Evolutionary conservation across 2,888 invertebrate species (phyloP).

Genomic region (Drosophila leonis): DNA sequence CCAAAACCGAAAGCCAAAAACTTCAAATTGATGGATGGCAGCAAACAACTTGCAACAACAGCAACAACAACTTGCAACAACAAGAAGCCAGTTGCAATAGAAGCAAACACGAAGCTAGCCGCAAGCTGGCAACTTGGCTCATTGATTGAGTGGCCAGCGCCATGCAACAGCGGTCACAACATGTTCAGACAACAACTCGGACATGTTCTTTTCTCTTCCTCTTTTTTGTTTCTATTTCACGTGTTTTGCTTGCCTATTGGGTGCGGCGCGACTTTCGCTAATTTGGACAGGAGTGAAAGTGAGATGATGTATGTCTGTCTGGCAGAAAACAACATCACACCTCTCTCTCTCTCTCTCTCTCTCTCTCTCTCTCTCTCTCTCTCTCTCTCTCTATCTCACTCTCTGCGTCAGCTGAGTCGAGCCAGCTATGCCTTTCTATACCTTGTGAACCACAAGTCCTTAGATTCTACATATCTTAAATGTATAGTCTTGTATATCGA

Average conservation of each 20-base stretch:
- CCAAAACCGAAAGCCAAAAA: conserved; percentile 45
- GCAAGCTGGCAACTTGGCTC: conserved; percentile 29
- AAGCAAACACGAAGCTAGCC: conserved; percentile 11
- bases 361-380: not conserved
- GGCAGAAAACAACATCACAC: no score
- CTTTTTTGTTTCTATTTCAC: not conserved
- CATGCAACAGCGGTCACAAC: conserved; percentile 41
- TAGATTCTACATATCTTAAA: no score
- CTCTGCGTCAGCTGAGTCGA: no score
- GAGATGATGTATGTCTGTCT: not conserved
- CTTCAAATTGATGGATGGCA: conserved; percentile 65
- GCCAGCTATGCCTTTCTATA: no score
- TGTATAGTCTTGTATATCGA: no score
- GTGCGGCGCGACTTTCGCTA: not conserved
- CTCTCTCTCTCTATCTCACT: not conserved
- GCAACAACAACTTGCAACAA: not conserved
- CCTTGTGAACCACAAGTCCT: no score
- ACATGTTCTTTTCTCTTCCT: not conserved
- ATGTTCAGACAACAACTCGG: conserved; percentile 1
- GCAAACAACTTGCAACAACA: conserved; percentile 4
- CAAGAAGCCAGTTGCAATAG: conserved; percentile 2
- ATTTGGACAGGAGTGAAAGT: not conserved
- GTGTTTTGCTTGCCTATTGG: not conserved
- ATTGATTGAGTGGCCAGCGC: conserved; percentile 40
- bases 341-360: not conserved